phyloP scores from a whole-genome alignment of 2,888 invertebrate genomes.

The Timema podura region DNA sequence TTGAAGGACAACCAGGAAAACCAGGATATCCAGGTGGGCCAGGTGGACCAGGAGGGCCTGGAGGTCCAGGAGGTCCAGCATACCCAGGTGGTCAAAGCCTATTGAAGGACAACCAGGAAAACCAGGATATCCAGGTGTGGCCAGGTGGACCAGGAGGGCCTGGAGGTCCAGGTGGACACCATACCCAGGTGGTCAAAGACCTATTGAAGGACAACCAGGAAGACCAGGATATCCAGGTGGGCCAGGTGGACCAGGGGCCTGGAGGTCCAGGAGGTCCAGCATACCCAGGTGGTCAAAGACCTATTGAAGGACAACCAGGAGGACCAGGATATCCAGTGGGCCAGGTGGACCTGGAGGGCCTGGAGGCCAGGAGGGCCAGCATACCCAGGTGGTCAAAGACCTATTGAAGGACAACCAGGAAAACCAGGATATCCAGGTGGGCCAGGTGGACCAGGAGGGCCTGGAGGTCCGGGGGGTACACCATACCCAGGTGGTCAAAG shows the following conservation, averaged over 20 bases:
- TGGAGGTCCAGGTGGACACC: constrained; percentile 43
- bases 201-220: constrained; percentile 32
- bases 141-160: constrained; percentile 44
- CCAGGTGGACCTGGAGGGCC: constrained; percentile 35
- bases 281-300: constrained; percentile 35
- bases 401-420: constrained; percentile 35
- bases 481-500: constrained; percentile 33
- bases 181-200: constrained; percentile 37
- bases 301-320: constrained; percentile 33
- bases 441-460: constrained; percentile 23
- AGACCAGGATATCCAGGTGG: constrained; percentile 14
- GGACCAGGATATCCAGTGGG: constrained; percentile 35
- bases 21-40: constrained; percentile 33
- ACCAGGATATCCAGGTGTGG: constrained; percentile 33
- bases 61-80: constrained; percentile 34
- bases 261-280: constrained; percentile 37
- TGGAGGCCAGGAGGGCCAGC: constrained; percentile 28
- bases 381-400: constrained; percentile 33
- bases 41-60: constrained; percentile 35
- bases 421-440: constrained; percentile 13
- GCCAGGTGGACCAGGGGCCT: constrained; percentile 13
- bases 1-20: constrained; percentile 43
- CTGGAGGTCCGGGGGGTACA: constrained; percentile 23
- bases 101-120: too few relatives aligned
- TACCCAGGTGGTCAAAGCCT: constrained; percentile 21